These are phyloP conservation scores for Gorsachius goisagi DNA, from an alignment of 2,113 vertebrate species.

Conservation along the genomic window DNA sequence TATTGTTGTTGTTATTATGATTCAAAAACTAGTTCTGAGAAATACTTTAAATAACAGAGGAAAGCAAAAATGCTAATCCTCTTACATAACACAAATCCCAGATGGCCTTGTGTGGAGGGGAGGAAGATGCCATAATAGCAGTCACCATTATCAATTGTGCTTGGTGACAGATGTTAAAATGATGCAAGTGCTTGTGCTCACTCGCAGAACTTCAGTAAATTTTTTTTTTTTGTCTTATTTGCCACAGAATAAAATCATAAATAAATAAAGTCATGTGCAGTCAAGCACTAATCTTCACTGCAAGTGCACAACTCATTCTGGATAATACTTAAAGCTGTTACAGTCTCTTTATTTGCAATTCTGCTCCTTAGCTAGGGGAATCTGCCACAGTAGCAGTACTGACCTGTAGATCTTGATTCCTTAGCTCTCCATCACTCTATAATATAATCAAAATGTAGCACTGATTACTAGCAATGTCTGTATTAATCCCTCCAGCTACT, in stretches of 20 bases:
- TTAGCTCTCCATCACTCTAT: background rate
- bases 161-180: constrained; percentile 62
- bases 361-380: background rate
- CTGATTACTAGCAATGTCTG: background rate
- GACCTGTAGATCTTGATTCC: background rate
- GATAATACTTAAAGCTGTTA: constrained; percentile 24
- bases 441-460: background rate
- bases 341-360: background rate
- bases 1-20: constrained; percentile 62
- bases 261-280: constrained; percentile 9
- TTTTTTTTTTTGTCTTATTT: background rate
- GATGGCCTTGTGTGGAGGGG: constrained; percentile 67
- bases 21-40: constrained; percentile 67
- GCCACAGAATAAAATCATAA: background rate
- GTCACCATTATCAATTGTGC: constrained; percentile 58
- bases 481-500: background rate
- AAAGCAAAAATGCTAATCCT: constrained; percentile 70
- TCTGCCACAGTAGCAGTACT: background rate
- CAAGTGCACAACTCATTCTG: constrained; percentile 27
- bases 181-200: constrained; percentile 19
- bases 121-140: constrained; percentile 62
- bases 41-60: constrained; percentile 74
- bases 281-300: background rate
- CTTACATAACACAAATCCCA: constrained; percentile 71
- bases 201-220: constrained; percentile 34